phyloP scores from a whole-genome alignment of 2,113 vertebrate genomes.

The Pleuronectes platessa region DNA sequence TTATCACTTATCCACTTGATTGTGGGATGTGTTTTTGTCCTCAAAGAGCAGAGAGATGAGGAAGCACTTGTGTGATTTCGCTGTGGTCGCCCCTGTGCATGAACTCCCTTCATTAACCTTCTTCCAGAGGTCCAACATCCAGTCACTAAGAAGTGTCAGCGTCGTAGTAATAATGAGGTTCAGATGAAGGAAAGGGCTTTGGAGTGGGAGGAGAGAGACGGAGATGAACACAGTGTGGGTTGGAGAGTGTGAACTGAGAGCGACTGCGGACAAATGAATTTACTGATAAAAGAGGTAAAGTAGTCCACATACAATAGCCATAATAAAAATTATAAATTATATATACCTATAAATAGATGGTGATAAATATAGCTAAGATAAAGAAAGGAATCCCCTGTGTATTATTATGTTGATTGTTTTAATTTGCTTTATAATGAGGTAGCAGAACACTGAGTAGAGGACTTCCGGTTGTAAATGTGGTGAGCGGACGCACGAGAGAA shows the following conservation, averaged over 20 bases:
- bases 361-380: too few relatives aligned
- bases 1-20: not conserved
- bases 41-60: not conserved
- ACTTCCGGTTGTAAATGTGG: too few relatives aligned
- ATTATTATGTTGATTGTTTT: too few relatives aligned
- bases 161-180: not conserved
- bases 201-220: not conserved
- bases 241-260: not conserved
- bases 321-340: too few relatives aligned
- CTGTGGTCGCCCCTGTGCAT: not conserved
- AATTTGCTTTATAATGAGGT: too few relatives aligned
- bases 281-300: too few relatives aligned
- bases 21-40: constrained; percentile 7
- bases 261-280: too few relatives aligned
- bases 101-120: constrained; percentile 27
- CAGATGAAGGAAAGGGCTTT: not conserved
- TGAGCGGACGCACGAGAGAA: too few relatives aligned
- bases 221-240: not conserved
- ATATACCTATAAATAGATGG: too few relatives aligned
- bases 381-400: too few relatives aligned
- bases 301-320: too few relatives aligned
- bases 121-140: constrained; percentile 1
- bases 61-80: not conserved
- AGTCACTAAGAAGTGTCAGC: constrained; percentile 23
- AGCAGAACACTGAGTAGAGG: not conserved